These are phyloP conservation scores for Vombatus ursinus DNA, from an alignment of 2,113 vertebrate genomes.

Conservation along the genomic window DNA sequence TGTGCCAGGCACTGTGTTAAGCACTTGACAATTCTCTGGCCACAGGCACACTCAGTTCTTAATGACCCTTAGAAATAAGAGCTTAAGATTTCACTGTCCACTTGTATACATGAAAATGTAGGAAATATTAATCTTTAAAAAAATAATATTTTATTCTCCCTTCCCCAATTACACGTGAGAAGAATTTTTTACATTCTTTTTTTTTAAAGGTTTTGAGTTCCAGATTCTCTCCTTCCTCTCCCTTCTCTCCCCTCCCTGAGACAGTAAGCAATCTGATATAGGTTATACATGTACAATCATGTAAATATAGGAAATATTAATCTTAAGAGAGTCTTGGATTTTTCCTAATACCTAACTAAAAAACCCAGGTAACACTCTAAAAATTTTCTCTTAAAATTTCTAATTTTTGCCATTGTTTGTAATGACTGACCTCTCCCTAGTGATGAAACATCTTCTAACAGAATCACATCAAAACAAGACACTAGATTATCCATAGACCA, in stretches of 20 bases:
- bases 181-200: too few species aligned
- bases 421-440: background rate
- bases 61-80: background rate
- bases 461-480: background rate
- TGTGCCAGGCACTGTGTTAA: background rate
- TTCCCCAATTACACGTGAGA: too few species aligned
- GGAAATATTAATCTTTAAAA: background rate
- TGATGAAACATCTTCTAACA: background rate
- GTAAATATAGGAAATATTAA: background rate
- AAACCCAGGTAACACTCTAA: background rate
- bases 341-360: background rate
- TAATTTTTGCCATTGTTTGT: background rate
- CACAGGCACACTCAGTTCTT: background rate
- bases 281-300: too few species aligned
- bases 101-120: slow-evolving; percentile 17
- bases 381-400: background rate
- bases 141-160: too few species aligned
- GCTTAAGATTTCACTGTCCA: background rate
- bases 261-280: too few species aligned
- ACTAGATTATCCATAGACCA: too few species aligned
- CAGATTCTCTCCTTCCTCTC: too few species aligned
- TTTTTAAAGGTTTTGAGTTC: too few species aligned
- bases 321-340: background rate
- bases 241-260: too few species aligned
- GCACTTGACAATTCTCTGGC: background rate